Conservation (phyloP, 2,113 vertebrate species). For the Accipiter virgatus region DNA sequence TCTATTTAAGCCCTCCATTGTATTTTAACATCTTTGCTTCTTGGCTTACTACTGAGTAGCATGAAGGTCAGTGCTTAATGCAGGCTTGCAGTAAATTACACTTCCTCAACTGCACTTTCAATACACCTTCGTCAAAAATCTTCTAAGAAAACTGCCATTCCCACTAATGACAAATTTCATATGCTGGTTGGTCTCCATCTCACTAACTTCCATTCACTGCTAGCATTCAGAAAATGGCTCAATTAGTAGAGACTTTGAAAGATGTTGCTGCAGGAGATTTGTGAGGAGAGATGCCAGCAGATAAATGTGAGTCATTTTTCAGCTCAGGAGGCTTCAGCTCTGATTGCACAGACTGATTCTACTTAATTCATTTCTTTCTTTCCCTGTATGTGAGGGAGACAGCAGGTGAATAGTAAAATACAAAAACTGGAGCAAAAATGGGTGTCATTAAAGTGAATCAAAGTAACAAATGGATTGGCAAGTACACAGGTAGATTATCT, state of each 20-base stretch:
- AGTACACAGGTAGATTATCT: conserved; percentile 49
- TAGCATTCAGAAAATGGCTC: conserved; percentile 48
- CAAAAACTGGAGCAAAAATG: conserved; percentile 25
- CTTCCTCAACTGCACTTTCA: not conserved
- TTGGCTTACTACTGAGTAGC: not conserved
- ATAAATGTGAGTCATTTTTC: conserved; percentile 35
- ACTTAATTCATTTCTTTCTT: conserved; percentile 43
- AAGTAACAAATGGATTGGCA: conserved; percentile 36
- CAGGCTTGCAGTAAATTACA: not conserved
- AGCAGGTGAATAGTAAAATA: conserved; percentile 46
- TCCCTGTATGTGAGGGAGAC: not conserved
- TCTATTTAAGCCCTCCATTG: not conserved
- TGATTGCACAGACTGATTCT: conserved; percentile 30
- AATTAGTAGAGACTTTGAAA: conserved; percentile 11
- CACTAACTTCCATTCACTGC: not conserved
- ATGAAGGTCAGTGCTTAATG: not conserved
- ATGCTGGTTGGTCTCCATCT: not conserved
- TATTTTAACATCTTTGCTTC: not conserved
- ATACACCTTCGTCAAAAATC: not conserved
- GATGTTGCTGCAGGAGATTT: conserved; percentile 17
- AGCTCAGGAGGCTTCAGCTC: conserved; percentile 20
- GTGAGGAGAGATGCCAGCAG: conserved; percentile 25
- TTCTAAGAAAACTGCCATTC: not conserved
- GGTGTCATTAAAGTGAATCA: conserved; percentile 48
- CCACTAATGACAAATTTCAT: not conserved